These are phyloP conservation scores for Xiphorhynchus erythropygius DNA, from an alignment of 2,797 vertebrate species.

Conservation along the genomic window DNA sequence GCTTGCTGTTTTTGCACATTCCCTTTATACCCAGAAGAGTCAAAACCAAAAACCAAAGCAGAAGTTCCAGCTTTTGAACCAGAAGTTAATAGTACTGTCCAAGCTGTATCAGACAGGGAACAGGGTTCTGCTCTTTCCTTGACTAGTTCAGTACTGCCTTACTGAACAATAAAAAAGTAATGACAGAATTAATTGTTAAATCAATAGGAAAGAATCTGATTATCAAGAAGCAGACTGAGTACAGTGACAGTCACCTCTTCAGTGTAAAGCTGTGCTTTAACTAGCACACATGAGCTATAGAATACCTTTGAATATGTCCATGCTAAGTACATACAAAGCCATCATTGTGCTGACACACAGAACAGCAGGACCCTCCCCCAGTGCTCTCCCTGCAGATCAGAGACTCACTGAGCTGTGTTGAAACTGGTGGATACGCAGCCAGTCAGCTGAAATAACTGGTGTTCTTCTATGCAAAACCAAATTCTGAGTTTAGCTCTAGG, in stretches of 20 bases:
- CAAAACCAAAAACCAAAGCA: not conserved
- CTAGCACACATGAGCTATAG: accelerated
- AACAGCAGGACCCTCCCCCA: not conserved
- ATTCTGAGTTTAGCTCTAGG: not conserved
- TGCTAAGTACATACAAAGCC: not conserved
- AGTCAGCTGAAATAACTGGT: not conserved
- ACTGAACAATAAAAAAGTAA: not conserved
- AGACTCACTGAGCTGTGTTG: not conserved
- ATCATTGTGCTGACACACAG: not conserved
- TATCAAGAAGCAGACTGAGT: not conserved
- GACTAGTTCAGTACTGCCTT: not conserved
- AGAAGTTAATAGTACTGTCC: not conserved
- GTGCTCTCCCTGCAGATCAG: not conserved
- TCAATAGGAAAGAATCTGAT: not conserved
- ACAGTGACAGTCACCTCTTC: not conserved
- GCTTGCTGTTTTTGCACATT: not conserved
- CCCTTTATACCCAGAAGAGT: not conserved
- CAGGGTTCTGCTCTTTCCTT: not conserved
- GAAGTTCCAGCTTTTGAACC: not conserved
- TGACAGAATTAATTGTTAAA: not conserved
- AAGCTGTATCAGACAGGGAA: not conserved
- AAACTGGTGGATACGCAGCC: not conserved
- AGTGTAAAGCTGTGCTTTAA: not conserved
- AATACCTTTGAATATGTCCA: not conserved
- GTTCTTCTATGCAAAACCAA: not conserved